Percentiles rank a stretch among this genome's conserved stretches.
These are phyloP conservation scores for Erebia aethiops DNA, from an alignment of 2,888 invertebrate species.

Conservation along the genomic window DNA sequence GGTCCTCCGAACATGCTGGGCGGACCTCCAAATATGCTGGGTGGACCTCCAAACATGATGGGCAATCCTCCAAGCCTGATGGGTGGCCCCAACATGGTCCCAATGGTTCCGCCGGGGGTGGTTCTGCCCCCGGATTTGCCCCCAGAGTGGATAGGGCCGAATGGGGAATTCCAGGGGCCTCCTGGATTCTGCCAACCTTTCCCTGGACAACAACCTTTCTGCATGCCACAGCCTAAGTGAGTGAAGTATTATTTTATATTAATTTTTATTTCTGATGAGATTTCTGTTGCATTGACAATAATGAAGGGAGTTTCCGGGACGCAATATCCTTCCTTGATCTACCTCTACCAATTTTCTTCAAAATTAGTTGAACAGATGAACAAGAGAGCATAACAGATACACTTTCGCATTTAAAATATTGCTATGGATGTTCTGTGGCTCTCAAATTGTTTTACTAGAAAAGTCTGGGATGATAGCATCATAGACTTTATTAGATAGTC, in stretches of 20 bases:
- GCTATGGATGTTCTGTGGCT: too few relatives aligned
- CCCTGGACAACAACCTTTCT: conserved; percentile 61
- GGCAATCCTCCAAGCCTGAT: conserved; percentile 23
- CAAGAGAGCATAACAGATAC: too few relatives aligned
- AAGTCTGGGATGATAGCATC: too few relatives aligned
- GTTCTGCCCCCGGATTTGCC: conserved; percentile 51
- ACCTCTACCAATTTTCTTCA: too few relatives aligned
- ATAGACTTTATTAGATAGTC: too few relatives aligned
- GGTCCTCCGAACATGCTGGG: conserved; percentile 42
- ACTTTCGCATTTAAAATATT: too few relatives aligned
- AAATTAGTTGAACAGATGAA: too few relatives aligned
- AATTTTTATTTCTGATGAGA: not conserved
- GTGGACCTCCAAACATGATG: conserved; percentile 44
- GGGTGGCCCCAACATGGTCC: conserved; percentile 44
- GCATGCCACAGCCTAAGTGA: conserved; percentile 75
- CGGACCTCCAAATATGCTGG: conserved; percentile 47
- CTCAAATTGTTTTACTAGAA: too few relatives aligned
- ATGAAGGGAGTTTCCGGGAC: too few relatives aligned
- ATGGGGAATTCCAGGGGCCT: conserved; percentile 56
- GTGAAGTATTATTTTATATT: conserved; percentile 40
- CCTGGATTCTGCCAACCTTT: conserved; percentile 66
- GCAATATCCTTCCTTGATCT: too few relatives aligned
- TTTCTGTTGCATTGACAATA: not conserved
- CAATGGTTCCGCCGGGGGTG: conserved; percentile 42
- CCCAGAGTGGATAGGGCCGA: conserved; percentile 59